Percentiles rank a stretch among this genome's conserved stretches.
These are phyloP conservation scores for Cairina moschata DNA, from an alignment of 2,113 vertebrate genomes.

Conservation along the genomic window DNA sequence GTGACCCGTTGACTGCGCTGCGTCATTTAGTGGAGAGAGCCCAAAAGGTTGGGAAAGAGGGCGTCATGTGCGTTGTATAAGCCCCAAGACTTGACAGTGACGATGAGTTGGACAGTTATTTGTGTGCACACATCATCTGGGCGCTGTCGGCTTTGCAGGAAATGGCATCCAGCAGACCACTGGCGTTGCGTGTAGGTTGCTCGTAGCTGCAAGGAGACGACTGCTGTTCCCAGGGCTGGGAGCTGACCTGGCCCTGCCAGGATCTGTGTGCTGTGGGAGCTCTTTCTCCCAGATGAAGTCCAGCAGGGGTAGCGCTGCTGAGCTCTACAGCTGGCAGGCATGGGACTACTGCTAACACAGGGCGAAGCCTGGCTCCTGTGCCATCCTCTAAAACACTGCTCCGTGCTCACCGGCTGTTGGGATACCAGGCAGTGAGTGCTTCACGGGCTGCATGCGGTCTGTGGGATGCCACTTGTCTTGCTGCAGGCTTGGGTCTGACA, in stretches of 20 bases:
- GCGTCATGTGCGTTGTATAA: not conserved
- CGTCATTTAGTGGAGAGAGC: not conserved
- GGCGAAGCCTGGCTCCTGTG: not conserved
- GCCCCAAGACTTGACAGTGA: not conserved
- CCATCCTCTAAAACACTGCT: not conserved
- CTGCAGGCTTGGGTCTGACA: not conserved
- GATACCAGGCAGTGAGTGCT: not conserved
- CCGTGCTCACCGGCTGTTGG: not conserved
- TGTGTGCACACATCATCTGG: rapidly evolving
- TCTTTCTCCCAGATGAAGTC: not conserved
- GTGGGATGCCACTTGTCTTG: not conserved
- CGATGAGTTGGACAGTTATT: not conserved
- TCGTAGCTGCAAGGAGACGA: not conserved
- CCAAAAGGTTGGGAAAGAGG: not conserved
- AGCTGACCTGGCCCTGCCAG: not conserved
- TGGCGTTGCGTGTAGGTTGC: not conserved
- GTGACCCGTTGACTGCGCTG: not conserved
- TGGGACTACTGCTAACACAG: not conserved
- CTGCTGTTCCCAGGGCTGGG: not conserved
- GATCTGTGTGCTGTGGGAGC: not conserved
- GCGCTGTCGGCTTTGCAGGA: not conserved
- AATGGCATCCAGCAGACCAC: not conserved
- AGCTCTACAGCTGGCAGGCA: not conserved
- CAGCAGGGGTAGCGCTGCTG: not conserved
- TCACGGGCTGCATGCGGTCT: not conserved